A percentile compares a stretch with the other conserved stretches of the same genome.
phyloP scores from a whole-genome alignment of 2,113 vertebrate species.

The Phaetusa simplex region DNA sequence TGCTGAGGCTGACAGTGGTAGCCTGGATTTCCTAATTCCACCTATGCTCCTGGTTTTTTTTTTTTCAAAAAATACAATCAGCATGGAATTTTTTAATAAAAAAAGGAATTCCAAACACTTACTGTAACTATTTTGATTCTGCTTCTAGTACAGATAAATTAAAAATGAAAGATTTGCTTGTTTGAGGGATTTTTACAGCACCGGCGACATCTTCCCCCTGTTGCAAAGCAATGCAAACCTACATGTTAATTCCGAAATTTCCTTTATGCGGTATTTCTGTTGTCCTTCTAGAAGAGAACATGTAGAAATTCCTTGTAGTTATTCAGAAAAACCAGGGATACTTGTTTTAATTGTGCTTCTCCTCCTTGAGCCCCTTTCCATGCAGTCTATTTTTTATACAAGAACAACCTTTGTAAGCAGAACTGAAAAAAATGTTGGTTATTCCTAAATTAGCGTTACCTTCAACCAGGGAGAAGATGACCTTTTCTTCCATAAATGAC shows the following conservation, averaged over 20 bases:
- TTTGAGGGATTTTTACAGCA: background rate
- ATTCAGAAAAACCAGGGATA: background rate
- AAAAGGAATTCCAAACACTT: conserved; percentile 77
- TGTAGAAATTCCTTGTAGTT: background rate
- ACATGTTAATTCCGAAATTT: background rate
- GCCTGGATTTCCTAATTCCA: conserved; percentile 61
- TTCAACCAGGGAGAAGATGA: background rate
- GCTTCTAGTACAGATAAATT: conserved; percentile 48
- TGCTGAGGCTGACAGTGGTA: conserved; percentile 3
- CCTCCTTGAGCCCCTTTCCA: background rate
- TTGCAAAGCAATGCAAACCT: background rate
- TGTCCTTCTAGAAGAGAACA: background rate
- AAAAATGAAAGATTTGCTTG: conserved; percentile 41
- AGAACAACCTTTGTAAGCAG: background rate
- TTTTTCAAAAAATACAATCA: conserved; percentile 40
- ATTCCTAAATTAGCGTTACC: background rate
- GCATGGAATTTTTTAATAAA: conserved; percentile 79
- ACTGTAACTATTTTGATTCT: conserved; percentile 65
- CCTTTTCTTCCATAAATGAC: background rate
- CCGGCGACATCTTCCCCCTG: background rate
- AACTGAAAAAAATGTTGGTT: background rate
- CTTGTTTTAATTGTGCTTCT: background rate
- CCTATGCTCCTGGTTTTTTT: conserved; percentile 7
- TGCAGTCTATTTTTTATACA: background rate
- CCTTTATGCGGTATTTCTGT: background rate